These are phyloP conservation scores for Sesia apiformis DNA, from an alignment of 2,888 invertebrate species.

Conservation along the genomic window DNA sequence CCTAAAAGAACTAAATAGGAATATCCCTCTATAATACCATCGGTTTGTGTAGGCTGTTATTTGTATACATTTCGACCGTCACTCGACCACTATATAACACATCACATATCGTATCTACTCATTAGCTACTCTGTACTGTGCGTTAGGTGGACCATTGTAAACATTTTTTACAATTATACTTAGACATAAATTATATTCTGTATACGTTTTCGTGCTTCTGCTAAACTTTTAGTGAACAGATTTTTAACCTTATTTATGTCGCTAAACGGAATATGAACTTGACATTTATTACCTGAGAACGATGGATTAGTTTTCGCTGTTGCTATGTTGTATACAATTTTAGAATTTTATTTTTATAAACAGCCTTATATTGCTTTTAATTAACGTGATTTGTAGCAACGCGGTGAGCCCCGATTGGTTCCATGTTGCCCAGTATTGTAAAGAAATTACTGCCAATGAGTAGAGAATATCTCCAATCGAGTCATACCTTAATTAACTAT, in stretches of 20 bases:
- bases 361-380: slow-evolving; percentile 20
- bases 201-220: neutral
- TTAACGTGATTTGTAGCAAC: slow-evolving; percentile 22
- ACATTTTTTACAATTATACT: slow-evolving; percentile 6
- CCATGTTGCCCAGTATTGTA: no score
- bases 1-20: no score
- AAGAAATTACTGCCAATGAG: slow-evolving; percentile 48
- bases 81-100: slow-evolving; percentile 43
- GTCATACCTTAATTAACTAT: slow-evolving; percentile 45
- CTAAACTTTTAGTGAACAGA: neutral
- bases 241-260: neutral
- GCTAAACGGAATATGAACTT: neutral
- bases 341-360: slow-evolving; percentile 57
- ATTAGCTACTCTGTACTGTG: slow-evolving; percentile 59
- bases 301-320: slow-evolving; percentile 17
- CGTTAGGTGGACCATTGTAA: slow-evolving; percentile 57
- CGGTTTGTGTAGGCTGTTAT: neutral
- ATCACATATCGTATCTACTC: slow-evolving; percentile 68
- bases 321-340: slow-evolving; percentile 46
- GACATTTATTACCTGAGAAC: neutral
- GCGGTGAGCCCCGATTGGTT: slow-evolving; percentile 2
- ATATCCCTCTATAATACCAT: no score
- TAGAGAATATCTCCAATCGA: slow-evolving; percentile 35
- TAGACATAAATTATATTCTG: neutral
- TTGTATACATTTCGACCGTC: slow-evolving; percentile 25